phyloP scores from a whole-genome alignment of 1,140 invertebrate genomes.

The Lanistes nyassanus region DNA sequence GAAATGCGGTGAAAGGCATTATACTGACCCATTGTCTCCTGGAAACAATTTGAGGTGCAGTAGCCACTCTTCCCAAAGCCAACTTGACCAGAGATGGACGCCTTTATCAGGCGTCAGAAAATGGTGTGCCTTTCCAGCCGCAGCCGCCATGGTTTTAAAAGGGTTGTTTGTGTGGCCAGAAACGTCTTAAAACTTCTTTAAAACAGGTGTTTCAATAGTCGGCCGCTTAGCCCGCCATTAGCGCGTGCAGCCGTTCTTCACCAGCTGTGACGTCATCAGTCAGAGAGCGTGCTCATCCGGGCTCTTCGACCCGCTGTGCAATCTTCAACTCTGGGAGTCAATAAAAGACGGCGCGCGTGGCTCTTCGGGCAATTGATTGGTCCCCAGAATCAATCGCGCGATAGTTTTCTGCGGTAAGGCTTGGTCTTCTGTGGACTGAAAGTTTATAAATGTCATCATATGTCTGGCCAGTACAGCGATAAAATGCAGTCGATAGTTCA shows the following conservation, averaged over 20 bases:
- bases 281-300: conserved; percentile 26
- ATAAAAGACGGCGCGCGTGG: conserved; percentile 20
- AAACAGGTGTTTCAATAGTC: conserved; percentile 26
- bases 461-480: not conserved
- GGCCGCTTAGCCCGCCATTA: not conserved
- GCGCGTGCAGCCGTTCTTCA: not conserved
- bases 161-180: not conserved
- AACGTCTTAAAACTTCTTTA: conserved; percentile 4
- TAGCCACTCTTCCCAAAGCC: too few relatives aligned
- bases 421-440: not conserved
- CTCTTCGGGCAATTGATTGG: conserved; percentile 14
- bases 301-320: conserved; percentile 10
- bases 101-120: too few relatives aligned
- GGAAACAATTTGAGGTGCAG: not conserved
- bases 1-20: too few relatives aligned
- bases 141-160: conserved; percentile 3
- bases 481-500: not conserved
- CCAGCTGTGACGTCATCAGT: conserved; percentile 21
- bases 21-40: not conserved
- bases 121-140: not conserved
- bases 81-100: too few relatives aligned
- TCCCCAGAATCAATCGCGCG: not conserved
- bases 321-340: conserved; percentile 18
- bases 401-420: not conserved
- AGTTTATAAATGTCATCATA: not conserved